Percentiles rank a stretch among this genome's conserved stretches.
Evolutionary conservation across 1,140 invertebrate species (phyloP).

Genomic region (Neodiprion lecontei): DNA sequence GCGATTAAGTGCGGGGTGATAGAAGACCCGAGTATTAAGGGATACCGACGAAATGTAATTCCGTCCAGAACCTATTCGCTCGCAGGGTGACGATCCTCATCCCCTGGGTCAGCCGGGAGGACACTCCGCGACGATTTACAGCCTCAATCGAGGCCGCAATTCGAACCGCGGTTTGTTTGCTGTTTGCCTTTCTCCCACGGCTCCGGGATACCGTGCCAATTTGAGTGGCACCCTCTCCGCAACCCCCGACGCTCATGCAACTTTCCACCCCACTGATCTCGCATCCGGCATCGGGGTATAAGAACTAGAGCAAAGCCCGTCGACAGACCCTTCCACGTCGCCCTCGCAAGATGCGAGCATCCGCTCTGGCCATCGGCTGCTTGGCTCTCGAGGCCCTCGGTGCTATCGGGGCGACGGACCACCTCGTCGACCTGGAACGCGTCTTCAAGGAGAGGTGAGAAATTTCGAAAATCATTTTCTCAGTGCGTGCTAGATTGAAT

Average conservation of each 20-base stretch:
- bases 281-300: not conserved
- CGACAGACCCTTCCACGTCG: constrained; percentile 6
- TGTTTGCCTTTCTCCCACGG: not conserved
- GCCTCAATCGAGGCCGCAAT: not conserved
- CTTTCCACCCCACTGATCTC: not conserved
- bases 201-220: too few relatives aligned
- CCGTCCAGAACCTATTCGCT: too few relatives aligned
- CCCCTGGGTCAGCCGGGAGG: too few relatives aligned
- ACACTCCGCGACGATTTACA: constrained; percentile 2
- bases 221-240: too few relatives aligned
- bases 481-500: too few relatives aligned
- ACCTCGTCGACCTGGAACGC: constrained; percentile 40
- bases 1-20: too few relatives aligned
- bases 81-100: too few relatives aligned
- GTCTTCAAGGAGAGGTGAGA: constrained; percentile 55
- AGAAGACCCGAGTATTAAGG: too few relatives aligned
- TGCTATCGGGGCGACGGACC: not conserved
- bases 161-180: not conserved
- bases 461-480: not conserved
- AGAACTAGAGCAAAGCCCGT: not conserved
- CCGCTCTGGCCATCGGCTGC: not conserved
- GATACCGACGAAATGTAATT: too few relatives aligned
- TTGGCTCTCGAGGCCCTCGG: not conserved
- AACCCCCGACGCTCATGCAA: not conserved
- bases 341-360: not conserved